Evolutionary conservation across 1,140 invertebrate species (phyloP).

Genomic region (Helicoverpa zea): DNA sequence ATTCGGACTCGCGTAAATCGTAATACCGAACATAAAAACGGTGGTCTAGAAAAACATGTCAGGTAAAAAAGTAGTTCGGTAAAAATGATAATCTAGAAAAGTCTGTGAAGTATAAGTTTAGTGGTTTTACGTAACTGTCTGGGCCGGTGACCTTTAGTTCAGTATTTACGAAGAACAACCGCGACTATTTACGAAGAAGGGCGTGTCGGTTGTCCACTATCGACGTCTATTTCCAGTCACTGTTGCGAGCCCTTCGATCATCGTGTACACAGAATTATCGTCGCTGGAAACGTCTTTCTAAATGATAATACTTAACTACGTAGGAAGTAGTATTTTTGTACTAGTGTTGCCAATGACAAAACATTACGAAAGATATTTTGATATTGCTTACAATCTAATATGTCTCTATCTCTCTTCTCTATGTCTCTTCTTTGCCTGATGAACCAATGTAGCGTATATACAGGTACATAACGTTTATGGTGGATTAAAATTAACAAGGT

Average conservation of each 20-base stretch:
- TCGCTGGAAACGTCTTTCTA: not conserved
- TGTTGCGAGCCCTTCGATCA: slow-evolving; percentile 59
- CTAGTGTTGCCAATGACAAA: too few relatives aligned
- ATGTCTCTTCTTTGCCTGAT: too few relatives aligned
- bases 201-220: slow-evolving; percentile 24
- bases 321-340: too few relatives aligned
- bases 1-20: slow-evolving; percentile 9
- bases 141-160: slow-evolving; percentile 17
- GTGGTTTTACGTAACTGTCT: slow-evolving; percentile 12
- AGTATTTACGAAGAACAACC: slow-evolving; percentile 12
- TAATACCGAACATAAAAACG: not conserved
- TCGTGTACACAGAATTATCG: slow-evolving; percentile 28
- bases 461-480: not conserved
- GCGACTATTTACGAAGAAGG: slow-evolving; percentile 20
- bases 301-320: not conserved
- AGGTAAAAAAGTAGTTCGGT: not conserved
- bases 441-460: too few relatives aligned
- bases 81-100: slow-evolving; percentile 1
- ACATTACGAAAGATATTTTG: too few relatives aligned
- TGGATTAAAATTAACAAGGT: not conserved
- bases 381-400: too few relatives aligned
- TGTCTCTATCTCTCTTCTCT: too few relatives aligned
- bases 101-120: not conserved
- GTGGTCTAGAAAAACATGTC: too few relatives aligned
- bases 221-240: slow-evolving; percentile 51